Conservation (phyloP, 2,797 vertebrate species). For the Cuniculus paca region DNA sequence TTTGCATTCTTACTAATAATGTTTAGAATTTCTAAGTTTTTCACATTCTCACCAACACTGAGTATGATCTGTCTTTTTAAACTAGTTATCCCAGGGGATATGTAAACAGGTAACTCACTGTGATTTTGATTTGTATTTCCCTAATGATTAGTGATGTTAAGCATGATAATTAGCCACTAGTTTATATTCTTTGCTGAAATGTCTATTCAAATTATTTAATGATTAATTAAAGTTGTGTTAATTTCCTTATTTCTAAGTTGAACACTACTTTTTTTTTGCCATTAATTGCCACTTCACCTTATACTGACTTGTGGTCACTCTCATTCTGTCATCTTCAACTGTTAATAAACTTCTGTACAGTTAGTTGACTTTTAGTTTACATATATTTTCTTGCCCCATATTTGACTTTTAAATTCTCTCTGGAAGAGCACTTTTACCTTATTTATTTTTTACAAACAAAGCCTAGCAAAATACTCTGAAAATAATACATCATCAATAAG, state of each 20-base stretch:
- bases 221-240: not conserved
- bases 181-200: not conserved
- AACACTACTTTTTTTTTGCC: not conserved
- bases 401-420: conserved; percentile 34
- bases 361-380: not conserved
- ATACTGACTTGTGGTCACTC: not conserved
- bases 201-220: not conserved
- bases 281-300: conserved; percentile 9
- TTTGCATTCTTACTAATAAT: not conserved
- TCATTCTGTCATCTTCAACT: not conserved
- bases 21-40: not conserved
- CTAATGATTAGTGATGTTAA: not conserved
- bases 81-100: not conserved
- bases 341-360: not conserved
- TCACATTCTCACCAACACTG: not conserved
- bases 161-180: not conserved
- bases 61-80: not conserved
- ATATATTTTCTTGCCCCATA: conserved; percentile 11
- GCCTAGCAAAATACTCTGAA: not conserved
- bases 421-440: not conserved
- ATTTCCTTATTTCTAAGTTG: not conserved
- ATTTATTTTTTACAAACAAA: conserved; percentile 22
- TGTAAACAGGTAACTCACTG: not conserved
- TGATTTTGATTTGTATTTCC: not conserved
- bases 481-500: conserved; percentile 47